These are phyloP conservation scores for Temnothorax ravouxi DNA, from an alignment of 2,888 invertebrate genomes.

Conservation along the genomic window DNA sequence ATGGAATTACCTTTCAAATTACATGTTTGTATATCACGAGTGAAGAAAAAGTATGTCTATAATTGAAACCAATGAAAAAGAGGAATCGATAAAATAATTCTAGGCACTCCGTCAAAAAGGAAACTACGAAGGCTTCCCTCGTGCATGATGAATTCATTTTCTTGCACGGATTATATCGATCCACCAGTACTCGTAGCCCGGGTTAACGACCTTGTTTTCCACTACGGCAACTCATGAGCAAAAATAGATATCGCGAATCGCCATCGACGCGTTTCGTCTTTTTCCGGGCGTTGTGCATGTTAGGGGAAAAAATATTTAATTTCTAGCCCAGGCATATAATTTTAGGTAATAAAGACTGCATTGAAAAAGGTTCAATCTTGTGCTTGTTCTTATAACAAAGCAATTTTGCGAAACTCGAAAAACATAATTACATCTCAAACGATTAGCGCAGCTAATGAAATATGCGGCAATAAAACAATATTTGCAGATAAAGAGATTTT, in stretches of 20 bases:
- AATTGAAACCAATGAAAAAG: constrained; percentile 22
- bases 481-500: not conserved
- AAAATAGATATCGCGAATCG: constrained; percentile 54
- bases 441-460: not conserved
- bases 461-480: not conserved
- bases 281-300: constrained; percentile 28
- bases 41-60: not conserved
- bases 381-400: constrained; percentile 7
- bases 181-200: constrained; percentile 30
- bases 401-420: constrained; percentile 11
- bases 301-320: constrained; percentile 31
- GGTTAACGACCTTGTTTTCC: constrained; percentile 57
- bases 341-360: constrained; percentile 2
- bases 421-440: constrained; percentile 2
- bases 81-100: constrained; percentile 10
- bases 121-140: constrained; percentile 22
- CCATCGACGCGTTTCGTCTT: constrained; percentile 42
- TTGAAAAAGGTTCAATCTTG: not conserved
- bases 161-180: constrained; percentile 53
- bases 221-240: constrained; percentile 52
- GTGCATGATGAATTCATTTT: constrained; percentile 46
- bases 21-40: not conserved
- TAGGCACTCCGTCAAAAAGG: not conserved
- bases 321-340: constrained; percentile 18
- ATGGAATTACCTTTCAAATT: not conserved